Evolutionary conservation across 2,888 invertebrate species (phyloP).

Genomic region (Eutolmus rufibarbis): DNA sequence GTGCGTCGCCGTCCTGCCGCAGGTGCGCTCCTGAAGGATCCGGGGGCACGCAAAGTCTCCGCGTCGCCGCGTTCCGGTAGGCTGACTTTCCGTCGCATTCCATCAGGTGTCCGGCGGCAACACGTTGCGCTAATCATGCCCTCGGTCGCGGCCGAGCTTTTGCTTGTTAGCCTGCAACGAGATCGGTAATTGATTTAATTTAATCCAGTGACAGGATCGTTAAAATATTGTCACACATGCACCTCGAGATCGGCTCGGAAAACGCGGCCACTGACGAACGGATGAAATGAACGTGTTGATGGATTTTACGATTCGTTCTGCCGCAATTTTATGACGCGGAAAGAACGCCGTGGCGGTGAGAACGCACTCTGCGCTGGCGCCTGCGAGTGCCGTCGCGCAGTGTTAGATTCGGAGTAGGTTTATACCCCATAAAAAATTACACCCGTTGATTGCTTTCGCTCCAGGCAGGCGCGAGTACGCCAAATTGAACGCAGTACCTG

Average conservation of each 20-base stretch:
- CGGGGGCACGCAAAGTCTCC: neutral
- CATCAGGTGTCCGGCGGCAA: constrained; percentile 34
- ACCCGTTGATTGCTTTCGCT: neutral
- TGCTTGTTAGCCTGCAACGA: constrained; percentile 23
- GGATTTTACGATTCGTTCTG: constrained; percentile 23
- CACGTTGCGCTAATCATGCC: constrained; percentile 24
- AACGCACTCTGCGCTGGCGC: neutral
- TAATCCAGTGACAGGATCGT: constrained; percentile 38
- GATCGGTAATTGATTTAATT: constrained; percentile 42
- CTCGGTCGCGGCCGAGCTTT: neutral
- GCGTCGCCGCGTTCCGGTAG: neutral
- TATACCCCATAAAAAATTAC: neutral
- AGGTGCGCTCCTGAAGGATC: neutral
- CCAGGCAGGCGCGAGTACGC: neutral
- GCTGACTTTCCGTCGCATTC: constrained; percentile 1
- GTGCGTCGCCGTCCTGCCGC: neutral
- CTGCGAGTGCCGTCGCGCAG: neutral
- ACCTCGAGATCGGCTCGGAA: neutral
- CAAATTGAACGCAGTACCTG: neutral
- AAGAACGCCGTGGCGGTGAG: neutral
- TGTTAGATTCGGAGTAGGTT: constrained; percentile 18
- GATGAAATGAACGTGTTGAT: constrained; percentile 2
- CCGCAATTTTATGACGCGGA: constrained; percentile 2
- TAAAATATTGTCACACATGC: constrained; percentile 39
- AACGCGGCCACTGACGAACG: neutral